These are phyloP conservation scores for Neogobius melanostomus DNA, from an alignment of 2,113 vertebrate genomes.

Conservation along the genomic window DNA sequence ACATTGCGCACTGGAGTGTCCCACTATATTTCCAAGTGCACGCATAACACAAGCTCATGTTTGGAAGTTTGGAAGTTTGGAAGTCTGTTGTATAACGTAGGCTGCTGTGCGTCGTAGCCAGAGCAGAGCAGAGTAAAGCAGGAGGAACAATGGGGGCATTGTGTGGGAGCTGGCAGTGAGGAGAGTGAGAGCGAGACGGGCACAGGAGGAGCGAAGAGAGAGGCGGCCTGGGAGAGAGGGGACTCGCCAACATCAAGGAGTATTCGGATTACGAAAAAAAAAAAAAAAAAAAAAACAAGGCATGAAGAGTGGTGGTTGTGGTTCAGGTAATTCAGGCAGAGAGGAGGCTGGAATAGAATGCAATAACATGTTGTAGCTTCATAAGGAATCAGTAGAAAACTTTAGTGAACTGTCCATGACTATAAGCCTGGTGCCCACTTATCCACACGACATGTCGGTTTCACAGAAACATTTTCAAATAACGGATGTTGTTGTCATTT, in stretches of 20 bases:
- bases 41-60: conserved; percentile 36
- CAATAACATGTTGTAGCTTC: not conserved
- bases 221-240: conserved; percentile 23
- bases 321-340: not conserved
- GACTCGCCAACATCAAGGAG: conserved; percentile 12
- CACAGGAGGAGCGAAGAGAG: conserved; percentile 24
- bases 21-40: conserved; percentile 4
- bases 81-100: conserved; percentile 44
- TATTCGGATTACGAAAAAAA: not conserved
- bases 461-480: not conserved
- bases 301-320: not conserved
- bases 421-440: too few species aligned
- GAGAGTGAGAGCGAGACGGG: conserved; percentile 16
- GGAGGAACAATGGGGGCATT: conserved; percentile 68
- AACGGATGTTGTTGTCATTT: not conserved
- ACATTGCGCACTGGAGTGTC: conserved; percentile 22
- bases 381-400: not conserved
- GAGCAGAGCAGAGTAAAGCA: conserved; percentile 6
- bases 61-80: conserved; percentile 28
- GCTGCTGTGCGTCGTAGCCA: conserved; percentile 53
- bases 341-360: not conserved
- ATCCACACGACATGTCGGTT: not conserved
- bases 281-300: not conserved
- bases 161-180: conserved; percentile 54
- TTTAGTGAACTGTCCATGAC: not conserved